A percentile compares a stretch with the other conserved stretches of the same genome.
These are phyloP conservation scores for Pristionchus japonicus DNA, from an alignment of 2,888 invertebrate genomes.

Conservation along the genomic window DNA sequence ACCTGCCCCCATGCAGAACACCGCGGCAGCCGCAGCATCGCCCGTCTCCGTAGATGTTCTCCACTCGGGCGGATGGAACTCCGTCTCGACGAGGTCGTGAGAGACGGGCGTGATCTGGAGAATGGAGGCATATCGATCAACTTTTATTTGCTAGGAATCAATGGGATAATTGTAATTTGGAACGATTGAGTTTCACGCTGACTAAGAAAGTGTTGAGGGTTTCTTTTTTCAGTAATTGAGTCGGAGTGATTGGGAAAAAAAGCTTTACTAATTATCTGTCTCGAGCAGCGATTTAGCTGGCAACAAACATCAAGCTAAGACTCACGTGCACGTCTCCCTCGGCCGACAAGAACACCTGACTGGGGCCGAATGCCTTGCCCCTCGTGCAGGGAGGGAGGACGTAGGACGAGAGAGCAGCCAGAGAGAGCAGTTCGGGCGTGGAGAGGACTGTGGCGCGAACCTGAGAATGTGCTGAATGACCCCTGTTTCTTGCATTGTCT, in stretches of 20 bases:
- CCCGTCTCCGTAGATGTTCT: slow-evolving; percentile 54
- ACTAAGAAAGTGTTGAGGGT: background rate
- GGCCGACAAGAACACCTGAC: slow-evolving; percentile 9
- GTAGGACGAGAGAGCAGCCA: slow-evolving; percentile 58
- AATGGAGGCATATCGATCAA: too few relatives aligned
- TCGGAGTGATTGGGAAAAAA: too few relatives aligned
- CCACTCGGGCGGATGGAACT: slow-evolving; percentile 64
- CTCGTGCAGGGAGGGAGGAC: slow-evolving; percentile 59
- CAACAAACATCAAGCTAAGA: too few relatives aligned
- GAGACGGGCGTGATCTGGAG: slow-evolving; percentile 59
- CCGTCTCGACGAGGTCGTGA: slow-evolving; percentile 48
- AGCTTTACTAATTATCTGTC: too few relatives aligned
- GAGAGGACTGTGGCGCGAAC: slow-evolving; percentile 61
- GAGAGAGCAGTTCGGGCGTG: slow-evolving; percentile 60
- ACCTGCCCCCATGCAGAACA: slow-evolving; percentile 64
- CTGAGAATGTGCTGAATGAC: too few relatives aligned
- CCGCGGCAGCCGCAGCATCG: slow-evolving; percentile 60
- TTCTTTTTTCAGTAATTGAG: too few relatives aligned
- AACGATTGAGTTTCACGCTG: background rate
- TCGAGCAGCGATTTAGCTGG: too few relatives aligned
- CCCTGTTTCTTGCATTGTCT: too few relatives aligned
- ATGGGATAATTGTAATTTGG: background rate
- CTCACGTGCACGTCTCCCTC: slow-evolving; percentile 34
- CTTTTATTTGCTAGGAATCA: background rate
- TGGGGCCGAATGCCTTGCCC: slow-evolving; percentile 40